Conservation (phyloP, 2,888 invertebrate species). For the Creontiades dilutus region DNA sequence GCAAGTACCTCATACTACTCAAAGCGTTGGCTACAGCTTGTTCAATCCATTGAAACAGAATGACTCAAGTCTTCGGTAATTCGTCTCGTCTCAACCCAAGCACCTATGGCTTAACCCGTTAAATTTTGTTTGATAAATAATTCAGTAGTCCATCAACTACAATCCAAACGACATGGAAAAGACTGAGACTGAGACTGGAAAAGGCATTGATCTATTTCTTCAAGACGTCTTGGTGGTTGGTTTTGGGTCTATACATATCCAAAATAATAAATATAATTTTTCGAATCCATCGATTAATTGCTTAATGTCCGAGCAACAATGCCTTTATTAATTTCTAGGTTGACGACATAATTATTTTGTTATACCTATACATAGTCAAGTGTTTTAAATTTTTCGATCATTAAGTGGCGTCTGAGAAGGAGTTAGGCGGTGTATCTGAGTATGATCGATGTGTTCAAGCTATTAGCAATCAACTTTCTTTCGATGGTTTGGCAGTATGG, state of each 20-base stretch:
- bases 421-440: too few species aligned
- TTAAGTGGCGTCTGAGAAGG: too few species aligned
- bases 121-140: background rate
- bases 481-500: too few species aligned
- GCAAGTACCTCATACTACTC: background rate
- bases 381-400: too few species aligned
- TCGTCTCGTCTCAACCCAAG: too few species aligned
- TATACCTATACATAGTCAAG: too few species aligned
- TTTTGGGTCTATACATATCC: slow-evolving; percentile 61
- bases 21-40: background rate
- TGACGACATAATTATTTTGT: background rate
- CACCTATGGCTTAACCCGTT: too few species aligned
- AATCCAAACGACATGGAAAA: background rate
- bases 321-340: slow-evolving; percentile 8
- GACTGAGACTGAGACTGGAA: too few species aligned
- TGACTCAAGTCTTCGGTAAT: too few species aligned
- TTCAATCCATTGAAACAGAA: too few species aligned
- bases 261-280: slow-evolving; percentile 25
- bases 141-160: background rate
- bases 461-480: too few species aligned
- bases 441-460: too few species aligned
- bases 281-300: slow-evolving; percentile 7
- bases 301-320: slow-evolving; percentile 47
- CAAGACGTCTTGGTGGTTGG: slow-evolving; percentile 34
- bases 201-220: slow-evolving; percentile 35